phyloP scores from a whole-genome alignment of 1,140 invertebrate genomes.

The Brachionus manjavacas region DNA sequence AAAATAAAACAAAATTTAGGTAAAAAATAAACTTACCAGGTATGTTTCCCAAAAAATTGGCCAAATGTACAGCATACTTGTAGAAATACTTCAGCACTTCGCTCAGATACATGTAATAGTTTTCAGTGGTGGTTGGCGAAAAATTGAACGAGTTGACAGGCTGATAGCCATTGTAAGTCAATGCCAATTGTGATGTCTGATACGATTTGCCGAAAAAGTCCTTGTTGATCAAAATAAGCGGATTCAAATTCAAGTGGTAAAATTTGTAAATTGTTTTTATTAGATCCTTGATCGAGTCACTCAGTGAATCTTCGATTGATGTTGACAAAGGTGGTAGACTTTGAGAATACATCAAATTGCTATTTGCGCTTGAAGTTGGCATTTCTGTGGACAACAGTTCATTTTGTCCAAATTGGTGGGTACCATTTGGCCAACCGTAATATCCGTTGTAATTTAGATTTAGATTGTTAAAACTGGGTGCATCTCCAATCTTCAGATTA shows the following conservation, averaged over 20 bases:
- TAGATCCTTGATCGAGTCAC: constrained; percentile 12
- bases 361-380: background rate
- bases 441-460: constrained; percentile 9
- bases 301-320: constrained; percentile 17
- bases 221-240: background rate
- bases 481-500: background rate
- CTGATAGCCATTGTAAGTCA: constrained; percentile 24
- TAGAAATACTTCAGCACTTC: background rate
- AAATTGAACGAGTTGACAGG: background rate
- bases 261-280: constrained; percentile 23
- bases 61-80: background rate
- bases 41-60: background rate
- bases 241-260: constrained; percentile 18
- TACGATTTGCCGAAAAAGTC: background rate
- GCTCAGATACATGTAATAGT: background rate
- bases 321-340: background rate
- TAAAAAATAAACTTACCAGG: background rate
- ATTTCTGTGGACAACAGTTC: background rate
- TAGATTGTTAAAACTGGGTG: background rate
- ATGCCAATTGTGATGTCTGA: background rate
- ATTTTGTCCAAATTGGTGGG: background rate
- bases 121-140: background rate
- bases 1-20: background rate
- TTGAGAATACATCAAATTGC: background rate
- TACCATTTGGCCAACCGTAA: background rate